Evolutionary conservation across 2,797 vertebrate species (phyloP).

Genomic region (Dendrocincla tyrannina): DNA sequence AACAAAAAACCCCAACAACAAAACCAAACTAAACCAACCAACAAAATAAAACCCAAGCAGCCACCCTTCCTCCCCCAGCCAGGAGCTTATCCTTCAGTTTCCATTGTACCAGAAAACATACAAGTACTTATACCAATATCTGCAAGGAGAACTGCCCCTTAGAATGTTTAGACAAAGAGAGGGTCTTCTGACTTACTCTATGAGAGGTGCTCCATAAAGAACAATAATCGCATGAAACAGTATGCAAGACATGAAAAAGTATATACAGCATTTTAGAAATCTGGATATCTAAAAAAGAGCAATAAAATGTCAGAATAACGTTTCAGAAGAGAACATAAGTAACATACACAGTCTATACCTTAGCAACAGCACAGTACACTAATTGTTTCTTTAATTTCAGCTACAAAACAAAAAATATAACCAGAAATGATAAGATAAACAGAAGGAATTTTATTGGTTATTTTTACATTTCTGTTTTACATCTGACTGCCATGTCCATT

Average conservation of each 20-base stretch:
- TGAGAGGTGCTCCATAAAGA: constrained; percentile 92
- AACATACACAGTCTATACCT: not conserved
- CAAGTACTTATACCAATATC: not conserved
- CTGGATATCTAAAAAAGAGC: constrained; percentile 84
- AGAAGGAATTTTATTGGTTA: not conserved
- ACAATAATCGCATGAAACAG: constrained; percentile 91
- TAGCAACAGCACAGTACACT: not conserved
- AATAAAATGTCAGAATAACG: constrained; percentile 38
- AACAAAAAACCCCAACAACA: not conserved
- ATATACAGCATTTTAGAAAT: constrained; percentile 88
- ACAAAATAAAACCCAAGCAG: not conserved
- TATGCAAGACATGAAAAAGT: constrained; percentile 91
- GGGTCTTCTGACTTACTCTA: constrained; percentile 88
- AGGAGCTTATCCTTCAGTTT: not conserved
- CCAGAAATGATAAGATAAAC: not conserved
- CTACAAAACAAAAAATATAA: not conserved
- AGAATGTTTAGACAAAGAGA: not conserved
- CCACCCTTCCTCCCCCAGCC: not conserved
- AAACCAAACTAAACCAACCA: not conserved
- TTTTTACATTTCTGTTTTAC: not conserved
- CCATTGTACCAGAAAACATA: not conserved
- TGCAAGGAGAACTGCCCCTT: constrained; percentile 14
- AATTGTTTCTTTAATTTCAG: not conserved
- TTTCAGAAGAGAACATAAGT: not conserved
- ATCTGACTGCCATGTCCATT: not conserved